Conservation (phyloP, 2,888 invertebrate genomes). For the Pheosia gnoma region DNA sequence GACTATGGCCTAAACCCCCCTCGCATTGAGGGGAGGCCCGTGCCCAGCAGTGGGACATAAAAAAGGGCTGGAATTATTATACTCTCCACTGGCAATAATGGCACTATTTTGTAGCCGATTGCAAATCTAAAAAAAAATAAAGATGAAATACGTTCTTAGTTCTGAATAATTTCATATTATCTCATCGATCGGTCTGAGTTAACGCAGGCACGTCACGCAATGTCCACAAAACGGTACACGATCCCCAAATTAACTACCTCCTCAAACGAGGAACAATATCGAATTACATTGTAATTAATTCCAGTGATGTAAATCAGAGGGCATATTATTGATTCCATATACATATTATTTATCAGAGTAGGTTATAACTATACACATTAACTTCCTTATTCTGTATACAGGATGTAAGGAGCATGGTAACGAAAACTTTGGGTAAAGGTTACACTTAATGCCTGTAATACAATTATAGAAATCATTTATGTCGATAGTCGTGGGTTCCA, state of each 20-base stretch:
- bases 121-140: background rate
- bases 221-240: constrained; percentile 3
- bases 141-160: background rate
- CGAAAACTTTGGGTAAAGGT: too few relatives aligned
- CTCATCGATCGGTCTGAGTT: background rate
- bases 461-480: too few relatives aligned
- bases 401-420: too few relatives aligned
- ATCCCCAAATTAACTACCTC: background rate
- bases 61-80: too few relatives aligned
- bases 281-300: constrained; percentile 2
- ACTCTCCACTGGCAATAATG: too few relatives aligned
- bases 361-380: background rate
- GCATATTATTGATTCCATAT: background rate
- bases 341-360: background rate
- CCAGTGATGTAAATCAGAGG: background rate
- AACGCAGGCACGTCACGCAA: constrained; percentile 4
- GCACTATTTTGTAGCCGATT: too few relatives aligned
- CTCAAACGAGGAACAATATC: constrained; percentile 1
- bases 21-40: too few relatives aligned
- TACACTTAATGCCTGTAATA: too few relatives aligned
- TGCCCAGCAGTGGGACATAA: too few relatives aligned
- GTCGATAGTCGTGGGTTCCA: too few relatives aligned
- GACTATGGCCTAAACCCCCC: too few relatives aligned
- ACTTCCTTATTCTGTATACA: background rate
- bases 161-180: background rate